Base-by-base conservation (phyloP, 2,797 vertebrate species). In the Myiotriccus ornatus region DNA sequence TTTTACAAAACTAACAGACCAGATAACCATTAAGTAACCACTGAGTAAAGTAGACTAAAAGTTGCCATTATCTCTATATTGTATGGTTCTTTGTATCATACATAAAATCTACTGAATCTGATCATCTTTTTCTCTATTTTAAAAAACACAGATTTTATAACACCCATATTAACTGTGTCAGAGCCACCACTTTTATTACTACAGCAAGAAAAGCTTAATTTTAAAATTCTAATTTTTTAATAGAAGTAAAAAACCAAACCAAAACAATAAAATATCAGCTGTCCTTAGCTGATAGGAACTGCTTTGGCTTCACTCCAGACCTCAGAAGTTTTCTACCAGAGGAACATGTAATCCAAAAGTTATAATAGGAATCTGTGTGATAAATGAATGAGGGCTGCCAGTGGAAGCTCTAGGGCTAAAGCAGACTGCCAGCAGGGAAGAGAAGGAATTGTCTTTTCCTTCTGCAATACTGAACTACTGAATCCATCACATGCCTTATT, bases 1-100 rank as follows among this genome's bases (percentile, higher is more conserved):
- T 69, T 80, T 68, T 69, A 83, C 52, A 82, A 97, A 97, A 86
- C 65, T 94, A 93, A 89, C 41, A 96, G 85, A 90, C 63, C 73
- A 94, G 80, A 83, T 90, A 87, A 85, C 78, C 75, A 73, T 37
- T 81, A 96, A 75, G 65, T 13, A 84, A 35, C 7, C 25, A 84
- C 22, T 14, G 46, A 53, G 20, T 63, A 63, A 69, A 44, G 14
- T 1, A 76, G 46, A 63, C 3, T 63, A 63, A 80, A 90, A 60
- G 10, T 46, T 91, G 39, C 22, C 21, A 27, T 76, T 84, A 39
- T 34, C n/a, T 68, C 46, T 46, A 3, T 50, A 39, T 46, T 77
- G 37, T n/a, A 57, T 12, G 7, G 9, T 56, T 73, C 50, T 67
- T 88, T 41, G 13, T 49, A 84, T 73, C 11, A 15, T n/a, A 39